Base-by-base conservation (phyloP, 2,797 vertebrate genomes). In the Dicrostonyx torquatus region DNA sequence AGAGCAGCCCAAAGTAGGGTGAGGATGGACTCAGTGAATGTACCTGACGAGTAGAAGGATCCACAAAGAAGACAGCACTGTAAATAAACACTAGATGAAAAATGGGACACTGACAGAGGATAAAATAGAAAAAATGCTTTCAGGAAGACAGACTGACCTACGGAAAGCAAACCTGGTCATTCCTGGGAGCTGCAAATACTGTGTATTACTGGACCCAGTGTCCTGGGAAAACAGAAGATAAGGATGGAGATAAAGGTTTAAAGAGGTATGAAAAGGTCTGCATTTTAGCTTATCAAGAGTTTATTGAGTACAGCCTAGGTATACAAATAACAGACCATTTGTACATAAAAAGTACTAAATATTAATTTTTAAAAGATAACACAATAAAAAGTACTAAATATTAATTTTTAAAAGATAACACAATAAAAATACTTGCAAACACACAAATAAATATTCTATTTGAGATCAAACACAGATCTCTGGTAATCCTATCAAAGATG, bases 331-430 rank as follows among this genome's bases (percentile, higher is more conserved):
- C 24, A 60, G 76, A 88, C 87, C 75, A 45, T 64, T 94, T 26
- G 79, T 31, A 64, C 8, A 60, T 53, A 34, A 73, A 17, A 72
- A 90, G 50, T 64, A 43, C 26, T 80, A 93, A 95, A 86, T 50
- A 68, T 6, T 45, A 90, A 68, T 26, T 84, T 73, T 40, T 60
- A 93, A 91, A 78, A 85, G 15, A 58, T 58, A 20, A 58, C 43
- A 40, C 55, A 94, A 66, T 31, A 29, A 75, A 45, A 90, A 45
- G 58, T 64, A 43, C 34, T 80, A 93, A 95, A 86, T n/a, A 58
- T 22, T 20, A 58, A 66, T 66, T 66, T 34, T 60, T 24, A 15
- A 66, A 66, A 62, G 29, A 95, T 31, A 90, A 66, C 29, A 40
- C 55, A 94, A 66, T 31, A 29, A 75, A 45, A 90, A 45, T 43